phyloP scores from a whole-genome alignment of 2,888 invertebrate species.

The Drosophila histrio region DNA sequence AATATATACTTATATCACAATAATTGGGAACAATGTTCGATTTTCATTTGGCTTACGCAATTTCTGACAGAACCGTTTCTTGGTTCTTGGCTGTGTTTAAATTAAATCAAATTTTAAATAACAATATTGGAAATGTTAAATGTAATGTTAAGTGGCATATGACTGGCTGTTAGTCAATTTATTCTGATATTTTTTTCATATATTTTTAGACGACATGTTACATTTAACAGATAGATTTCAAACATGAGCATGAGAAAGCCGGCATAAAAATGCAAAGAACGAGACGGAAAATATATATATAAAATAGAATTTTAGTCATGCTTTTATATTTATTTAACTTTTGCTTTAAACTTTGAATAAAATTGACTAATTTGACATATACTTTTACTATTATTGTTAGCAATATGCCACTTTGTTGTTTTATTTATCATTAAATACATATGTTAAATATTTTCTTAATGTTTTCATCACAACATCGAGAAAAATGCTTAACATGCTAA shows the following conservation, averaged over 20 bases:
- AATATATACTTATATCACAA: constrained; percentile 70
- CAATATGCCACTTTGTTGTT: constrained; percentile 31
- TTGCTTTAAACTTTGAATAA: not conserved
- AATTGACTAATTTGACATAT: not conserved
- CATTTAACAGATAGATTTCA: not conserved
- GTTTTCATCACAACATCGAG: constrained; percentile 10
- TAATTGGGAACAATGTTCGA: constrained; percentile 84
- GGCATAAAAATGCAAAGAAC: constrained; percentile 7
- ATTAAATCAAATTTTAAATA: constrained; percentile 21
- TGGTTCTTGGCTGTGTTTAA: constrained; percentile 15
- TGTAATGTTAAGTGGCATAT: constrained; percentile 26
- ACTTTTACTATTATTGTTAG: not conserved
- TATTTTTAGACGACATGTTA: not conserved
- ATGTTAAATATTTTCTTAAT: constrained; percentile 32
- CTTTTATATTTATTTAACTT: not conserved
- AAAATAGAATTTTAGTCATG: constrained; percentile 6
- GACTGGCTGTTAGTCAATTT: constrained; percentile 3
- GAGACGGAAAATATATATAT: not conserved
- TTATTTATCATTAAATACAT: not conserved
- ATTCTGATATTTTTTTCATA: not conserved
- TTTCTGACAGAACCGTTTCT: constrained; percentile 9
- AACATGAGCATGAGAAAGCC: constrained; percentile 10
- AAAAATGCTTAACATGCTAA: constrained; percentile 31
- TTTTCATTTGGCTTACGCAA: constrained; percentile 34
- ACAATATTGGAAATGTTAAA: constrained; percentile 3